phyloP scores from a whole-genome alignment of 2,888 invertebrate genomes.

The Stenolophus ochropezus region DNA sequence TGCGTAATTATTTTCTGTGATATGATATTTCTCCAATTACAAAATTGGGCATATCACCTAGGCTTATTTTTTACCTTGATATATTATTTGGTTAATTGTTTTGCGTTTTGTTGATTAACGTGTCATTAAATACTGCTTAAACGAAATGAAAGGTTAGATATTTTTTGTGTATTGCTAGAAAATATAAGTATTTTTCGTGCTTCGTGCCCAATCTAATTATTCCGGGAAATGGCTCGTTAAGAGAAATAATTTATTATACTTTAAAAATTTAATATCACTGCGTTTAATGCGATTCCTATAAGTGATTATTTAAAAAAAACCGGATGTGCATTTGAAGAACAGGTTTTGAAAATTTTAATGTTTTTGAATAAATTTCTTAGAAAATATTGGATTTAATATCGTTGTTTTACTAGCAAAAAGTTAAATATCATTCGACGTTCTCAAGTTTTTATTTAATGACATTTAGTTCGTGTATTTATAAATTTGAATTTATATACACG shows the following conservation, averaged over 20 bases:
- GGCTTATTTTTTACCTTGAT: slow-evolving; percentile 16
- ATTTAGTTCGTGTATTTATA: too few species aligned
- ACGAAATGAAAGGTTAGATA: neutral
- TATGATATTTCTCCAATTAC: slow-evolving; percentile 17
- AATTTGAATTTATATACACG: too few species aligned
- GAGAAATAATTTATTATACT: neutral
- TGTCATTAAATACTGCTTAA: slow-evolving; percentile 17
- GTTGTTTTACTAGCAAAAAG: too few species aligned
- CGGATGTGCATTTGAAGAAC: neutral
- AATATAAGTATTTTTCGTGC: neutral
- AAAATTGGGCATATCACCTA: slow-evolving; percentile 2
- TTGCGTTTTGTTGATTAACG: neutral
- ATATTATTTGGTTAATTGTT: slow-evolving; percentile 16
- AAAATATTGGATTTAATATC: too few species aligned
- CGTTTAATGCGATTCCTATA: neutral
- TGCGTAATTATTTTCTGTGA: slow-evolving; percentile 3
- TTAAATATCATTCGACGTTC: too few species aligned
- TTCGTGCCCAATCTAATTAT: neutral
- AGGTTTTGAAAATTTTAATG: too few species aligned
- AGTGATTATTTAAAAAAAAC: neutral
- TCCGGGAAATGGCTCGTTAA: neutral
- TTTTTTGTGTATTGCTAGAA: neutral
- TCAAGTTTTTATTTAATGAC: too few species aligned
- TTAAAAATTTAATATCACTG: slow-evolving; percentile 10
- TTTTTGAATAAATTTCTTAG: too few species aligned